Evolutionary conservation across 2,113 vertebrate genomes (phyloP), one percentile per base, ranked within the genome.

Genomic region (Salvelinus namaycush): DNA sequence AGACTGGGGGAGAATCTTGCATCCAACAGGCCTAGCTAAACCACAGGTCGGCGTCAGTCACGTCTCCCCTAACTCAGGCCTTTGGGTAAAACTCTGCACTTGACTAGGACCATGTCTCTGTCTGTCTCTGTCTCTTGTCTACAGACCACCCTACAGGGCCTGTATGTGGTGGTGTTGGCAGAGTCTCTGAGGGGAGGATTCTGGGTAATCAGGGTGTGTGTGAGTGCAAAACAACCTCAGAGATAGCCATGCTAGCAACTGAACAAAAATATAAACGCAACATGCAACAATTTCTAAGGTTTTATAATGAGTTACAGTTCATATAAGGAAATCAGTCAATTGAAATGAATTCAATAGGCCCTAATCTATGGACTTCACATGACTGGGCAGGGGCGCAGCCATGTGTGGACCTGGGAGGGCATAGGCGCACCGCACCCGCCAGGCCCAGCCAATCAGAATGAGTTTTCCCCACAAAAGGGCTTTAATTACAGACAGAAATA

Each of bases 31-130:
- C 4, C 39, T 44, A 20, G 4, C 54, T 57, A 44, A 44, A 57
- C 54, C 54, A 57, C 13, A 20, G 1, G 51, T 57, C 9, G 51
- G 51, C 18, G 51, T 57, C 1, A 78, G 76, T 70, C 39, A 72
- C 14, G 29, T 68, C 67, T 20, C 74, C 79, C 49, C 69, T 66
- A 13, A 74, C 70, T 77, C 68, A 72, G 8, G 73, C 54, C 74
- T 83, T 77, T 1, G 70, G 84, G 68, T 12, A 75, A 76, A 80
- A 29, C 75, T 75, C 65, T 68, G 79, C 82, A 89, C 83, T 89
- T 84, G 82, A 22, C 74, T 18, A 83, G 73, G 68, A 81, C 54
- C 65, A 68, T 68, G 29, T 70, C 72, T 60, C 7, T 60, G 11
- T 60, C 57, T 60, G 57, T 60, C 65, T 3, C 27, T 29, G 24